Evolutionary conservation across 2,113 vertebrate genomes (phyloP).

Genomic region (Petromus typicus): DNA sequence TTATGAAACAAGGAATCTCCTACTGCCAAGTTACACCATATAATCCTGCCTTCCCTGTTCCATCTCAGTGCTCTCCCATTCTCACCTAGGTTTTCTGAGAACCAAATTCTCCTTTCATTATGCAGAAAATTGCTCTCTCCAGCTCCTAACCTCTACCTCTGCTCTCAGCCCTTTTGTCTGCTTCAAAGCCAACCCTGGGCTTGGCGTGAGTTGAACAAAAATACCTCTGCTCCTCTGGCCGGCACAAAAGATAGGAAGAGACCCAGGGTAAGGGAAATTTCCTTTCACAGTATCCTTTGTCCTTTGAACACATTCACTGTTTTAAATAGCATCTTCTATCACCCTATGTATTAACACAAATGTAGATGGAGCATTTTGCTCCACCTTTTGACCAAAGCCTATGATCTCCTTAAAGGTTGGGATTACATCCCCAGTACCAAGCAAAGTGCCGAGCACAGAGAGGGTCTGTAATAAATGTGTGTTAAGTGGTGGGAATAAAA

Average conservation of each 20-base stretch:
- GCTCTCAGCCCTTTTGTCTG: constrained; percentile 45
- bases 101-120: constrained; percentile 13
- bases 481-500: constrained; percentile 70
- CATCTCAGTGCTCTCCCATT: neutral
- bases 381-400: constrained; percentile 77
- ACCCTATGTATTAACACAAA: constrained; percentile 38
- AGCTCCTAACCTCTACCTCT: neutral
- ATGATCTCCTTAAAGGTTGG: constrained; percentile 65
- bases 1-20: neutral
- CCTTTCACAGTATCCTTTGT: constrained; percentile 52
- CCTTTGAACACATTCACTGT: constrained; percentile 68
- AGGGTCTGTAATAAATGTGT: constrained; percentile 62
- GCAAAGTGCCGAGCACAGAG: constrained; percentile 52
- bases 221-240: constrained; percentile 25
- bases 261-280: constrained; percentile 27
- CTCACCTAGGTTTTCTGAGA: constrained; percentile 21
- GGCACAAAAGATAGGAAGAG: constrained; percentile 59
- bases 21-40: neutral
- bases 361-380: constrained; percentile 58
- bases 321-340: constrained; percentile 69
- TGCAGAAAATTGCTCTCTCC: neutral
- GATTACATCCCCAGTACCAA: constrained; percentile 64
- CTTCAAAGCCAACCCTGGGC: constrained; percentile 51
- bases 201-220: constrained; percentile 53
- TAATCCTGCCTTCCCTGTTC: neutral